Evolutionary conservation across 1,140 invertebrate species (phyloP), one percentile per base, ranked within the genome.

Genomic region (Ips typographus): DNA sequence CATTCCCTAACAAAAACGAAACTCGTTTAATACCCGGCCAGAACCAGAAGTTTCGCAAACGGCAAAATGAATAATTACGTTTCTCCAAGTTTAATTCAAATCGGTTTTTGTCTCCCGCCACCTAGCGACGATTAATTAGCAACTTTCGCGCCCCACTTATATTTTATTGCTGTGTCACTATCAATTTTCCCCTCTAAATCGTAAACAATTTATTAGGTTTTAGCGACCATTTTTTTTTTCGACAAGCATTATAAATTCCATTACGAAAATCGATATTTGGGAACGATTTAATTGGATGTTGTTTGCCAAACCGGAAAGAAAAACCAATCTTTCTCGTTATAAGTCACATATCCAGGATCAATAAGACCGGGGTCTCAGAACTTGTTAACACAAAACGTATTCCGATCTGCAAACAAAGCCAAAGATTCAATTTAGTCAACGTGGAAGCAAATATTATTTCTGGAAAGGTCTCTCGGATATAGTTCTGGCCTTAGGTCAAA

Each of bases 81-180:
- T 66, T 66, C 42, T 49, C 53, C 53, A 58, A 66, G 64, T 66
- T 66, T 66, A 66, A 66, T 66, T 66, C 49, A 57, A 66, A 66
- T 66, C 43, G 52, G 64, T 66, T 66, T 65, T 65, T 65, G 62
- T 65, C 64, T 55, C 55, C 49, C 44, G 43, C 42, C 53, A 53
- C 56, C 64, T 57, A 40, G 53, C 52, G 53, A 44, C 55, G 64
- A 66, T 66, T 66, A 66, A 66, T 66, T 66, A 66, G 41, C 38
- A 59, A 65, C 52, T 65, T 58, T 66, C 55, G 64, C n/a, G 56
- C 53, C 53, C 39, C 43, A 56, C 42, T 59, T 66, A 66, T 66
- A 66, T 66, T 66, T 66, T 66, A 57, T 66, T 59, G 56, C 64
- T 66, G 64, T 66, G 56, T 66, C 64, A 59, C 51, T 66, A 66